Percentiles rank a stretch among this genome's conserved stretches.
Conservation (phyloP, 2,888 invertebrate species). For the Drosophila aldrichi region DNA sequence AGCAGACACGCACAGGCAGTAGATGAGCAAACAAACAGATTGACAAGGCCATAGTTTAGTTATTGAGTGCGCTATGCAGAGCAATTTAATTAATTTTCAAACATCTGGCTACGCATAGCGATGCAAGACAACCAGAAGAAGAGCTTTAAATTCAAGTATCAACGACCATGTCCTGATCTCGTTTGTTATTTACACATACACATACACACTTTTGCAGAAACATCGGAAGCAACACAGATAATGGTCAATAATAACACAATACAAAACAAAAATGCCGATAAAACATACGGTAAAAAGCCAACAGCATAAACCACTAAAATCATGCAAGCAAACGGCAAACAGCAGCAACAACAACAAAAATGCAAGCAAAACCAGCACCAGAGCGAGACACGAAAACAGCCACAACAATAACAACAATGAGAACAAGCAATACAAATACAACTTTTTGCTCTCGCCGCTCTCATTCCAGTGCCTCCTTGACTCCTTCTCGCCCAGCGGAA, state of each 20-base stretch:
- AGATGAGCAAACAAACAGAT: slow-evolving; percentile 19
- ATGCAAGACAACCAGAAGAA: not conserved
- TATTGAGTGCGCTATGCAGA: not conserved
- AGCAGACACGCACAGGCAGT: slow-evolving; percentile 17
- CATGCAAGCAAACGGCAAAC: slow-evolving; percentile 6
- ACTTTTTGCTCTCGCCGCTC: slow-evolving; percentile 20
- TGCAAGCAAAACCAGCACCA: not conserved
- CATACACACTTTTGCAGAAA: not conserved
- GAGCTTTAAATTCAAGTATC: not conserved
- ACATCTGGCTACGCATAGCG: slow-evolving; percentile 11
- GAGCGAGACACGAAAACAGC: slow-evolving; percentile 6
- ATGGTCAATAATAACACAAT: slow-evolving; percentile 41
- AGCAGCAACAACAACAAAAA: not conserved
- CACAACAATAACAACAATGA: slow-evolving; percentile 1
- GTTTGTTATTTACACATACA: not conserved
- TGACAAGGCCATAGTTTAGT: slow-evolving; percentile 20
- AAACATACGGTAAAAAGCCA: slow-evolving; percentile 22
- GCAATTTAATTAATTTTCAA: not conserved
- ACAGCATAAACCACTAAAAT: slow-evolving; percentile 28
- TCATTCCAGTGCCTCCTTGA: slow-evolving; percentile 26
- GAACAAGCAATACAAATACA: slow-evolving; percentile 12
- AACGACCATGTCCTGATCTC: not conserved
- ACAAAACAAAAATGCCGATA: slow-evolving; percentile 34
- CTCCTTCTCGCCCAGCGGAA: slow-evolving; percentile 34
- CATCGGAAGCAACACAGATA: slow-evolving; percentile 14